Evolutionary conservation across 2,113 vertebrate genomes (phyloP), one percentile per base, ranked within the genome.

Genomic region (Lepus europaeus): DNA sequence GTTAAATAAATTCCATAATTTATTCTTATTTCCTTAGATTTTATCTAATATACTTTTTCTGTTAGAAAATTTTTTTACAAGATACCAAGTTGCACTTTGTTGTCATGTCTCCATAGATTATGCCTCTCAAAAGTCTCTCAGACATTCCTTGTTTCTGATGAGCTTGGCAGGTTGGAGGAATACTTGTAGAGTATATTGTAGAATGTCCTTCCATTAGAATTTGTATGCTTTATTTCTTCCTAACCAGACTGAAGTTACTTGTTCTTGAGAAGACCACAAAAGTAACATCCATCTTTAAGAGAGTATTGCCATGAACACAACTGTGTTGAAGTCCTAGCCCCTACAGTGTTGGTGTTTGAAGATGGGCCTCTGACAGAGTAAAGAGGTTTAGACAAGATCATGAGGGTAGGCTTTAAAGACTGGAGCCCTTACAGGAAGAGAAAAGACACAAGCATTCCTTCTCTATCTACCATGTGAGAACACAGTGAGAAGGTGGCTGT

Each of bases 1-100:
- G 66, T 49, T 83, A 66, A 39, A 0, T 19, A 51, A 92, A 94
- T 6, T 59, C 22, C 4, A 22, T 23, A 84, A 20, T 95, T 77
- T 61, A 91, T 59, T 93, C 23, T 61, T 16, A 89, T 86, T 68
- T 27, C 3, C 27, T 89, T 80, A 77, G 29, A 33, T 89, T 89
- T 91, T 83, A 61, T 2, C 5, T 61, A 74, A 53, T 68, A 17
- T 45, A 11, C 61, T 27, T 84, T 74, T 80, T 76, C 33, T 85
- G 17, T 17, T 79, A 13, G 31, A 27, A 51, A 81, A 36, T 36
- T 72, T 36, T 33, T n/a, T 80, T 91, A 51, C 7, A 90, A 39
- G 5, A 7, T 25, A 72, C 3, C 29, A 77, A 16, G n/a, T 49
- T 63, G 29, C 16, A 51, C 49, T 51, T 64, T n/a, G 0, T 70